phyloP scores from a whole-genome alignment of 2,113 vertebrate genomes.

The Tachuris rubrigastra region DNA sequence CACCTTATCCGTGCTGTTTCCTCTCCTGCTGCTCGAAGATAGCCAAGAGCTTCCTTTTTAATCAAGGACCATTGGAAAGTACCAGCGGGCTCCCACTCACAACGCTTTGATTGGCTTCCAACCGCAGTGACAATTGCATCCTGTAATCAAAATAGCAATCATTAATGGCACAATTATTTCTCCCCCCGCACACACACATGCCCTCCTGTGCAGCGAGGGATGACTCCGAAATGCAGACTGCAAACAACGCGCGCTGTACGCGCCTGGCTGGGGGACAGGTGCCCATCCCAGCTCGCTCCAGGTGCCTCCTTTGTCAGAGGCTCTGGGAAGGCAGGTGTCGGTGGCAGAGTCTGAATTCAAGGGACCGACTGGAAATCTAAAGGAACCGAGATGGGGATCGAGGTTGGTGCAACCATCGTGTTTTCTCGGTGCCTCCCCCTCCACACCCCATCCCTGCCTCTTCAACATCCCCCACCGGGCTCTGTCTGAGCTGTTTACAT shows the following conservation, averaged over 20 bases:
- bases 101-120: constrained; percentile 59
- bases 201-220: neutral
- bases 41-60: constrained; percentile 62
- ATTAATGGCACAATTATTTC: constrained; percentile 53
- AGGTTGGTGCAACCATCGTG: neutral
- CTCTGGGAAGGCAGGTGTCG: neutral
- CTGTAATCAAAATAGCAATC: constrained; percentile 66
- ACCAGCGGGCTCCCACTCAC: constrained; percentile 56
- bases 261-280: neutral
- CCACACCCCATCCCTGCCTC: no score
- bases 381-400: neutral
- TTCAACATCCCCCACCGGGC: neutral
- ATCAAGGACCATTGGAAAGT: constrained; percentile 61
- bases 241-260: neutral
- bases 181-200: neutral
- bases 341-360: neutral
- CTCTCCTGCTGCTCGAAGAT: constrained; percentile 55
- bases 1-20: constrained; percentile 28
- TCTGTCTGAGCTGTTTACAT: neutral
- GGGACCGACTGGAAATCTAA: neutral
- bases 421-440: neutral
- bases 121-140: constrained; percentile 61
- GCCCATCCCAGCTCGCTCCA: rapidly evolving
- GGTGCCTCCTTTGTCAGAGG: neutral
- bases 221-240: neutral